Conservation (phyloP, 2,113 vertebrate genomes). For the Xenopus laevis region DNA sequence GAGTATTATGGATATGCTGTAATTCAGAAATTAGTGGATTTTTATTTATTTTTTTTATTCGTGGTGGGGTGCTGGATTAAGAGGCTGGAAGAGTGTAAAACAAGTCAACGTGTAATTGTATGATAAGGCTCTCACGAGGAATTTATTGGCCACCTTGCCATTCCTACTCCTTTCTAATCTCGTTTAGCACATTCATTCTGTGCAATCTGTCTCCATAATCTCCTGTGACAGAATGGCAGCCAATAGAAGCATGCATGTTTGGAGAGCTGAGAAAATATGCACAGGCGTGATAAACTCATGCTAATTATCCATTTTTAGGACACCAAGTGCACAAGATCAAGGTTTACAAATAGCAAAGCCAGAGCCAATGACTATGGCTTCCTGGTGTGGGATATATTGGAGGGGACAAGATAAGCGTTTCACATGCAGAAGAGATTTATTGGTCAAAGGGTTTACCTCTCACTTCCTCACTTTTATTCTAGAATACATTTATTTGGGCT, state of each 20-base stretch:
- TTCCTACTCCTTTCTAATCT: slow-evolving; percentile 99
- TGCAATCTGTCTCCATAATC: slow-evolving; percentile 99
- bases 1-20: slow-evolving; percentile 78
- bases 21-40: slow-evolving; percentile 80
- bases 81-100: slow-evolving; percentile 99
- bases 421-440: slow-evolving; percentile 90
- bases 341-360: slow-evolving; percentile 88
- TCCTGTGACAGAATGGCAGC: slow-evolving; percentile 95
- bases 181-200: slow-evolving; percentile 97
- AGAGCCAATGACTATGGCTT: slow-evolving; percentile 86
- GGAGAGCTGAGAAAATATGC: slow-evolving; percentile 95
- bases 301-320: slow-evolving; percentile 99
- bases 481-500: slow-evolving; percentile 92
- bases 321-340: slow-evolving; percentile 97
- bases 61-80: slow-evolving; percentile 97
- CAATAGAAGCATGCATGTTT: slow-evolving; percentile 89
- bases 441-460: slow-evolving; percentile 87
- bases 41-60: slow-evolving; percentile 75
- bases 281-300: slow-evolving; percentile 99
- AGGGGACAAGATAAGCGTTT: slow-evolving; percentile 95
- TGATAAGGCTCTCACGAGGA: slow-evolving; percentile 99
- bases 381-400: slow-evolving; percentile 86
- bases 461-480: slow-evolving; percentile 72
- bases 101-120: slow-evolving; percentile 99
- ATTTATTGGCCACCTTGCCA: slow-evolving; percentile 98